A percentile compares a stretch with the other conserved stretches of the same genome.
These are phyloP conservation scores for Sitodiplosis mosellana DNA, from an alignment of 1,140 invertebrate genomes.

Conservation along the genomic window DNA sequence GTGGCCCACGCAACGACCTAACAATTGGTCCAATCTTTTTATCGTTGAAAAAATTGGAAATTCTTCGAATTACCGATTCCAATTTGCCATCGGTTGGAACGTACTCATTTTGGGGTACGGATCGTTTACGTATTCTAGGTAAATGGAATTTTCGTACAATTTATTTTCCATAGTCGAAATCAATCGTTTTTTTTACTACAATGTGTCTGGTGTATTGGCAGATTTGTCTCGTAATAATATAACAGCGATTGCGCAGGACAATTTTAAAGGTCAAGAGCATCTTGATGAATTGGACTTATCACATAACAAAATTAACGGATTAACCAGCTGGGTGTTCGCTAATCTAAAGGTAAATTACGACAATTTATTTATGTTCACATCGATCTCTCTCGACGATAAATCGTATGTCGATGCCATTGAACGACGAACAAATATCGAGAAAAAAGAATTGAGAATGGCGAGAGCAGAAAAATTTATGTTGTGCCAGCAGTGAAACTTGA, in stretches of 20 bases:
- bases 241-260: slow-evolving; percentile 53
- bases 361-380: too few species aligned
- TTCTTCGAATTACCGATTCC: slow-evolving; percentile 54
- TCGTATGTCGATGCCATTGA: too few species aligned
- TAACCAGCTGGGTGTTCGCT: slow-evolving; percentile 54
- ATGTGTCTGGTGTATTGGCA: slow-evolving; percentile 5
- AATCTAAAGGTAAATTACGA: slow-evolving; percentile 32
- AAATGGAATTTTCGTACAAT: slow-evolving; percentile 6
- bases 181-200: too few species aligned
- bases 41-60: slow-evolving; percentile 42
- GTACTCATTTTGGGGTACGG: slow-evolving; percentile 58
- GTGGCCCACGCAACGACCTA: slow-evolving; percentile 49
- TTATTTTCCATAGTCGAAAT: too few species aligned
- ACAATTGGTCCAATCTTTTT: slow-evolving; percentile 53
- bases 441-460: too few species aligned
- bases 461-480: too few species aligned
- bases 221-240: slow-evolving; percentile 63
- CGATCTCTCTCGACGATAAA: too few species aligned
- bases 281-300: slow-evolving; percentile 68
- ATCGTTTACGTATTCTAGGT: slow-evolving; percentile 39
- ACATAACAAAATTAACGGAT: slow-evolving; percentile 53
- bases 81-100: slow-evolving; percentile 59
- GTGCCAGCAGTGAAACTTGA: too few species aligned
- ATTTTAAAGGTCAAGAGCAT: slow-evolving; percentile 56
- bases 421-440: too few species aligned